Conservation (phyloP, 2,888 invertebrate genomes). For the Amphipyra berbera region DNA sequence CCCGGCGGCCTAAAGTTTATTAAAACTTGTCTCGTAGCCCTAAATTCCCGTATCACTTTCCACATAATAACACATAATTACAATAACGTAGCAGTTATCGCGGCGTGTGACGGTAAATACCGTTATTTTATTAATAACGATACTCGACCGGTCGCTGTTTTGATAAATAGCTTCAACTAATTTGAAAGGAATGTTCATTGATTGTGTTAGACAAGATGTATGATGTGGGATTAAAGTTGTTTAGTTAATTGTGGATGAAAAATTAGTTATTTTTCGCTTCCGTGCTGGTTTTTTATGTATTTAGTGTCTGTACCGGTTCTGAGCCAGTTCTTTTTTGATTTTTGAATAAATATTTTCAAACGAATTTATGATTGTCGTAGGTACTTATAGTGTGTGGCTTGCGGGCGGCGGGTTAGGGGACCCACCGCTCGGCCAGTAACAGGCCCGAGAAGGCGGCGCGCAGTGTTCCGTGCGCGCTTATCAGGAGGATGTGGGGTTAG, state of each 20-base stretch:
- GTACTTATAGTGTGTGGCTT: too few relatives aligned
- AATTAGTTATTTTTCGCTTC: conserved; percentile 39
- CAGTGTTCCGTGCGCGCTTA: too few relatives aligned
- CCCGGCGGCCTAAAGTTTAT: background rate
- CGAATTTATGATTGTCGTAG: too few relatives aligned
- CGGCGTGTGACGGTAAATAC: conserved; percentile 43
- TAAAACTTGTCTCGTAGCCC: conserved; percentile 9
- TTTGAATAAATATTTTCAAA: background rate
- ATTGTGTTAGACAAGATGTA: conserved; percentile 33
- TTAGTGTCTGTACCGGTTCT: background rate
- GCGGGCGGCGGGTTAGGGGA: too few relatives aligned
- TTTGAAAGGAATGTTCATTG: conserved; percentile 28
- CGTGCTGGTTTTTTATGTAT: conserved; percentile 3
- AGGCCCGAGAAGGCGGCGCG: too few relatives aligned
- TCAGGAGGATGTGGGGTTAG: too few relatives aligned
- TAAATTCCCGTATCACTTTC: conserved; percentile 41
- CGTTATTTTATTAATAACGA: conserved; percentile 54
- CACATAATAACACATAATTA: conserved; percentile 46
- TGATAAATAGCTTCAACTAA: conserved; percentile 33
- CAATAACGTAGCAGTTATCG: conserved; percentile 28
- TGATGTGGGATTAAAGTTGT: conserved; percentile 18
- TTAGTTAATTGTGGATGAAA: conserved; percentile 37
- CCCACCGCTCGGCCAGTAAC: too few relatives aligned
- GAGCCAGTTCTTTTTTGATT: background rate
- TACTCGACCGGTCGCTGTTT: conserved; percentile 33